Evolutionary conservation across 37 sponge, comb jelly and placozoan genomes (phyloP).

Genomic region (Sycon ciliatum): DNA sequence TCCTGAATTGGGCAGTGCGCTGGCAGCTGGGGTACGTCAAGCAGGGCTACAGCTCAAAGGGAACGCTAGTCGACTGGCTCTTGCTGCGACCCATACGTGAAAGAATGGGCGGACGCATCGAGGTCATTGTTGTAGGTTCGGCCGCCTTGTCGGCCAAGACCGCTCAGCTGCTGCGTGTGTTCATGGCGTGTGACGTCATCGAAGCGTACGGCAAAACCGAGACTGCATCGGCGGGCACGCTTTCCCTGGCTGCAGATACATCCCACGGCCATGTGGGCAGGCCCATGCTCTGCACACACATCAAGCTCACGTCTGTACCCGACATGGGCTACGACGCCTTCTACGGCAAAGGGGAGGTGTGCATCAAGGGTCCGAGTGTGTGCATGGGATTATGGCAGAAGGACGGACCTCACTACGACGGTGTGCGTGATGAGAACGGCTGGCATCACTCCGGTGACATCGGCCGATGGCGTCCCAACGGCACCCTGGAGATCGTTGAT

Average conservation of each 20-base stretch:
- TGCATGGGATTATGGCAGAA: conserved; percentile 21
- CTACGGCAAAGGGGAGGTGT: conserved; percentile 14
- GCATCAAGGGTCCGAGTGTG: conserved; percentile 20
- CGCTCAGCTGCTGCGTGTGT: conserved; percentile 12
- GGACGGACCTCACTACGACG: background rate
- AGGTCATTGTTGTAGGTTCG: conserved; percentile 18
- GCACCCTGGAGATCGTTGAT: too few species aligned
- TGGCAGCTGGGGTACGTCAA: too few species aligned
- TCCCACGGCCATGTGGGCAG: conserved; percentile 17
- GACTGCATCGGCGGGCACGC: background rate
- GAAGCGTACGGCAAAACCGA: conserved; percentile 28
- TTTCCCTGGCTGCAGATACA: conserved; percentile 14
- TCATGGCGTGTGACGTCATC: conserved; percentile 15
- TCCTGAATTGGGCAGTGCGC: too few species aligned
- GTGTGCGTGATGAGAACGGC: conserved; percentile 13
- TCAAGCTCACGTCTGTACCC: conserved; percentile 20
- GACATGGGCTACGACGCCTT: conserved; percentile 18
- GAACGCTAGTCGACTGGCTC: conserved; percentile 6
- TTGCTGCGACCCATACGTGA: background rate
- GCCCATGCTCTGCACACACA: conserved; percentile 1
- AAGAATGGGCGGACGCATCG: conserved; percentile 10
- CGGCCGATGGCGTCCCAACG: conserved; percentile 15
- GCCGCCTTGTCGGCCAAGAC: conserved; percentile 20
- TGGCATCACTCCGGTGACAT: conserved; percentile 31
- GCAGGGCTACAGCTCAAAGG: too few species aligned